Evolutionary conservation across 2,113 vertebrate genomes (phyloP), one percentile per base, ranked within the genome.

Genomic region (Todiramphus saurophagus): DNA sequence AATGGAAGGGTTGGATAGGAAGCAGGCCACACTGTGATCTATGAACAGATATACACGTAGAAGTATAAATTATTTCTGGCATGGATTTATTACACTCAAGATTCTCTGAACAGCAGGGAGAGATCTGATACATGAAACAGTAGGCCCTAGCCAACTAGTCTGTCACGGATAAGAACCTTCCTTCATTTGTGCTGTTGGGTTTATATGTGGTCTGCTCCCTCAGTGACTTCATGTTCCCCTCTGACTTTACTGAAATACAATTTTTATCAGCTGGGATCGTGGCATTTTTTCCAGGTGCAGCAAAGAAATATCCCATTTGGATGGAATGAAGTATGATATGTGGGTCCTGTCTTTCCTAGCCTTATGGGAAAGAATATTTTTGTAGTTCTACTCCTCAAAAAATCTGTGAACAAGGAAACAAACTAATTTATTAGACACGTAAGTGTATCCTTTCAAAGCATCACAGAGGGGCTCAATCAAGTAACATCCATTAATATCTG

Each of bases 1-100:
- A n/a, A 51, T 1, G 3, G 44, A 91, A 81, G 27, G 37, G 43
- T 70, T 51, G 73, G 62, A 39, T 7, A 83, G 44, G 70, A 77
- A 88, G 67, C 41, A 64, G 75, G 43, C 64, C 56, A 58, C 18
- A n/a, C 41, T 80, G 46, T 59, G 58, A 90, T 85, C 85, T 90
- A 48, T 7, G 20, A 66, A 48, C 46, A 89, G 83, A 86, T 39
- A 68, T 12, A 77, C 51, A 75, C 35, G 28, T 19, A 30, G 6
- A 66, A 89, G 44, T 67, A 84, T 41, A 44, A 89, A 94, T 82
- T 43, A 39, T 11, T 95, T 91, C 82, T 95, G 90, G 79, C 85
- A 96, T n/a, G 74, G 63, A 70, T 63, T 67, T 70, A 51, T 91
- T 86, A 80, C 74, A 78, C 56, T 83, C 27, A 46, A 53, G 62